Evolutionary conservation across 1,140 invertebrate genomes (phyloP).

Genomic region (Paralvinella palmiformis): DNA sequence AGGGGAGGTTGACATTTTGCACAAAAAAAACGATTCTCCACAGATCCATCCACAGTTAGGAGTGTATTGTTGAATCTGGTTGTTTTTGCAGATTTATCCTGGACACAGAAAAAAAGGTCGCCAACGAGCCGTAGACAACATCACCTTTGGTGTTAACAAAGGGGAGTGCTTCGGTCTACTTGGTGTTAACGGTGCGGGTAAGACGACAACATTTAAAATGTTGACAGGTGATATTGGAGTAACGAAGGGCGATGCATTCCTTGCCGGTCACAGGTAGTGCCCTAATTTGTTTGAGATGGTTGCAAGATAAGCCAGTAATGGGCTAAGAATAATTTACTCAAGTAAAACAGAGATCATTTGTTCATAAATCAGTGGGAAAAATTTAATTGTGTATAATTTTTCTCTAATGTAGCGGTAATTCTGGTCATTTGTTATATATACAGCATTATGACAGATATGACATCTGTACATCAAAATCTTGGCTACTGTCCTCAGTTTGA

Average conservation of each 20-base stretch:
- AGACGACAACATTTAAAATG: constrained; percentile 81
- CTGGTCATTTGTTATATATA: neutral
- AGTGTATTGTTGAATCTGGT: too few relatives aligned
- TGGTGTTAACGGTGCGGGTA: constrained; percentile 80
- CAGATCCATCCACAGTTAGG: too few relatives aligned
- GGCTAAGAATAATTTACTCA: too few relatives aligned
- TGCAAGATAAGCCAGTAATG: neutral
- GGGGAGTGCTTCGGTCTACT: constrained; percentile 80
- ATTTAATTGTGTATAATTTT: too few relatives aligned
- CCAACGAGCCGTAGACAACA: constrained; percentile 60
- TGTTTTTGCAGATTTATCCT: too few relatives aligned
- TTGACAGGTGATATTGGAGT: constrained; percentile 63
- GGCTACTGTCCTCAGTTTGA: constrained; percentile 63
- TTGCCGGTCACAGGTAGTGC: constrained; percentile 35
- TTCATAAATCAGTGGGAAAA: too few relatives aligned
- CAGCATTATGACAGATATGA: constrained; percentile 39
- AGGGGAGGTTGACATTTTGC: too few relatives aligned
- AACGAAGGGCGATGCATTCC: constrained; percentile 58
- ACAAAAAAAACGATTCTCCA: too few relatives aligned
- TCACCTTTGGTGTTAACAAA: constrained; percentile 65
- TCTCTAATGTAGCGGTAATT: too few relatives aligned
- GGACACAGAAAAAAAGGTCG: too few relatives aligned
- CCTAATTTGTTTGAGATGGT: neutral
- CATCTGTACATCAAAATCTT: constrained; percentile 41
- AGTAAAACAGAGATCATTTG: too few relatives aligned